Base-by-base conservation (phyloP, 2,888 invertebrate species). In the Silvanus unidentatus region DNA sequence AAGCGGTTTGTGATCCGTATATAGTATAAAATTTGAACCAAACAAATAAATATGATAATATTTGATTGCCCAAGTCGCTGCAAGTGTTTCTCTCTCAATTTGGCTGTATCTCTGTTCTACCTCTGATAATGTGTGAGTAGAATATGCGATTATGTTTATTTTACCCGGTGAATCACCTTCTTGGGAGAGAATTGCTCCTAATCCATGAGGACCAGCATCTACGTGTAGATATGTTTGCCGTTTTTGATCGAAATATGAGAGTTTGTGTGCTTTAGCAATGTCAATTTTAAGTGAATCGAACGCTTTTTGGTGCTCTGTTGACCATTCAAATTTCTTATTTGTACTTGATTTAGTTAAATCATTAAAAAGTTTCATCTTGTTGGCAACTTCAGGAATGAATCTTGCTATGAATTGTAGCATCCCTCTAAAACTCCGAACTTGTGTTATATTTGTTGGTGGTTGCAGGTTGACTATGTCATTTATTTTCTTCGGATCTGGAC, bases 181-280 rank as follows among this genome's bases (percentile, higher is more conserved):
- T 12, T 37, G 37, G 13, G 16, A 15, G 4, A 37, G n/a, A 37
- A 13, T 37, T 11, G 44, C 44, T 14, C 49, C 47, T 22, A 49
- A 30, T 13, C 47, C 44, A 6, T n/a, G 11, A 8, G 50, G 47
- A 12, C 47, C 49, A 9, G 49, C 46, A 35, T 44, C 49, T n/a
- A 47, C 49, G 39, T 40, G 37, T 12, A 49, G 32, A 14, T 46
- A 39, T 14, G 40, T 46, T 32, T 16, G 14, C 29, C 41, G 43
- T n/a, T 44, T 40, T n/a, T 37, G 41, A n/a, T 40, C 36, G 35
- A 40, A 48, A 15, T 48, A 48, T 11, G 45, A 22, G 29, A 49
- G 16, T 37, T 13, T 4, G 37, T 32, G 5, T 32, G 32, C 22
- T 22, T 22, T 22, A 5, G 8, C 8, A 22, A 22, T 8, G 22